Evolutionary conservation across 2,888 invertebrate species (phyloP), one percentile per base, ranked within the genome.

Genomic region (Hyposoter didymator): DNA sequence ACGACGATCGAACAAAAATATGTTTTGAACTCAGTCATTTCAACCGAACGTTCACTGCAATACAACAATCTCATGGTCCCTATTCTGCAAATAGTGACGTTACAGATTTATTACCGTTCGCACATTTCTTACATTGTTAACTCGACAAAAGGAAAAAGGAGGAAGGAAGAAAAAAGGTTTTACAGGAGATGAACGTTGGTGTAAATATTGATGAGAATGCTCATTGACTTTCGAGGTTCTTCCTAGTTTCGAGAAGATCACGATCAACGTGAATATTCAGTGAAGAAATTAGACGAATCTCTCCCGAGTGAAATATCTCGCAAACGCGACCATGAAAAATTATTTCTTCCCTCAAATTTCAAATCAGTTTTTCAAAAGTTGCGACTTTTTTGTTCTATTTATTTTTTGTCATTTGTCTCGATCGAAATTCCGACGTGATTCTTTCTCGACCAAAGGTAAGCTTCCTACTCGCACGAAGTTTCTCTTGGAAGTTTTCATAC

Each of bases 171-270:
- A 17, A 62, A 32, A 47, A 32, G 47, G 45, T 59, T 17, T 74
- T 59, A 43, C 39, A 43, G 47, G 7, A 22, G 47, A 19, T 35
- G 7, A 35, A 17, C 55, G 35, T 22, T 19, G n/a, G 14, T 35
- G 10, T 35, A 55, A 73, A 67, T n/a, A 19, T 67, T 78, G 67
- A 47, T 52, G 67, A 39, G 35, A 64, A 75, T 62, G 84, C 47
- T 62, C 79, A 74, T 74, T 74, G 64, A 79, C 70, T 75, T 52
- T 84, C 79, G 80, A 78, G 75, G 55, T 75, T 80, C 84, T 84
- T 84, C 84, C 70, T 76, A 64, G 75, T 70, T 73, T 76, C 64
- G 43, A 84, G 75, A 75, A 75, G 69, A 79, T 84, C 79, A 75
- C 59, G 83, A 83, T 78, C 67, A 74, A 17, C 47, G 78, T 8